Evolutionary conservation across 1,140 invertebrate species (phyloP), one percentile per base, ranked within the genome.

Genomic region (Papilio dardanus): DNA sequence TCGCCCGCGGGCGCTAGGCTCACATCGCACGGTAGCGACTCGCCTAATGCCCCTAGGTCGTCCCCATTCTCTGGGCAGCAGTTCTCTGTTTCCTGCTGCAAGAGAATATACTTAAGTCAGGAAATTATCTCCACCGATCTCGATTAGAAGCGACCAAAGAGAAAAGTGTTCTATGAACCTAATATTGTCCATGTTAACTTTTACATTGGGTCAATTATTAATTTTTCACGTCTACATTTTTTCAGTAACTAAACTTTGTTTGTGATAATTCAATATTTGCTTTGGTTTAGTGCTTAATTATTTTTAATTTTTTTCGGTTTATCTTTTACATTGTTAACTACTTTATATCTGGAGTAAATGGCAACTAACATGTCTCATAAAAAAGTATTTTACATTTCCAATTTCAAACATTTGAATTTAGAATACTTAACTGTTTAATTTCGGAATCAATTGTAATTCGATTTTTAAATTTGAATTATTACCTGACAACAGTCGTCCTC

Each of bases 21-120:
- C 62, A 87, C 85, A 73, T 91, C 87, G 82, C 91, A 88, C 40
- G 85, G 85, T 3, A 92, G 87, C 7, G 84, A 80, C 35, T 90
- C 87, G 80, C 82, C 77, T 19, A 92, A 66, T 3, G 82, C 85
- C 81, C 87, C 89, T 68, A 92, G 73, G 28, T 93, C 89, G 50
- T 87, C 87, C 16, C 83, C 88, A 88, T 93, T 88, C 31, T 92
- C 90, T 78, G 83, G 90, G 75, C 91, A 93, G 83, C 91, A 93
- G 79, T 85, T 88, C 73, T 89, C 90, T 77, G 83, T 83, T 75
- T 92, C 89, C 79, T 92, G 89, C 88, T 92, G 83, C 7, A 81
- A 84, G 50, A 14, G 24, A 24, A 2, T 46, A 46, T 0, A 46
- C 4, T n/a, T n/a, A n/a, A n/a, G 42, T 46, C 42, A 46, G 42